Conservation (phyloP, 2,113 vertebrate species). For the Lampris megalopsis region DNA sequence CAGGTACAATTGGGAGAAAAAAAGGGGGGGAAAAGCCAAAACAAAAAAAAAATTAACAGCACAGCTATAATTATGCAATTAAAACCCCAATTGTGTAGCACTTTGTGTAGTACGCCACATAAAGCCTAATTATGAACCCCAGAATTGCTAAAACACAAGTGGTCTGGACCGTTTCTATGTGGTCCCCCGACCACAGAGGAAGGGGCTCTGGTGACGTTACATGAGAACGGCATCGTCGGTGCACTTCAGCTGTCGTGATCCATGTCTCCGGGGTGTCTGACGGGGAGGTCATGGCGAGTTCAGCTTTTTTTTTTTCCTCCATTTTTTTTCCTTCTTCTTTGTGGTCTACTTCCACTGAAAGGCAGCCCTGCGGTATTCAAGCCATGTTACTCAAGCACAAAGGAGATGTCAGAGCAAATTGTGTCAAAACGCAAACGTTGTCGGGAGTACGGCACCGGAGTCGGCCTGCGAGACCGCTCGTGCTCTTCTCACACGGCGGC, state of each 20-base stretch:
- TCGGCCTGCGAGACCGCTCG: conserved; percentile 20
- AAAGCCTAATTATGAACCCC: no score
- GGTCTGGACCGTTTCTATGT: no score
- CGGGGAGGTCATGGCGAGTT: conserved; percentile 72
- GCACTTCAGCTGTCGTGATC: conserved; percentile 24
- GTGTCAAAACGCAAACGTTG: conserved; percentile 61
- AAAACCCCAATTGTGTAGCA: background rate
- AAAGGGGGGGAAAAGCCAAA: no score
- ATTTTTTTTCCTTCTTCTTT: background rate
- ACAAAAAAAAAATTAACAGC: background rate
- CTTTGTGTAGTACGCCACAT: no score
- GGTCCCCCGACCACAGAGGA: conserved; percentile 2
- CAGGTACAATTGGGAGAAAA: no score
- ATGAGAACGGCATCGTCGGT: conserved; percentile 18
- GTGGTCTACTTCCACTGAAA: conserved; percentile 67
- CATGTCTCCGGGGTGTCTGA: conserved; percentile 64
- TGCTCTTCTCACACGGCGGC: conserved; percentile 27
- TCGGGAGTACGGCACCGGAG: conserved; percentile 35
- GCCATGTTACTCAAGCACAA: conserved; percentile 68
- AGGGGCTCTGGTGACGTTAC: background rate
- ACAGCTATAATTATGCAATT: background rate
- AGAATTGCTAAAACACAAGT: no score
- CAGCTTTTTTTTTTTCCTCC: conserved; percentile 40
- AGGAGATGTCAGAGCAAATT: conserved; percentile 73
- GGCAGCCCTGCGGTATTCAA: conserved; percentile 68